Conservation (phyloP, 2,797 vertebrate species). For the Ambastaia sidthimunki region DNA sequence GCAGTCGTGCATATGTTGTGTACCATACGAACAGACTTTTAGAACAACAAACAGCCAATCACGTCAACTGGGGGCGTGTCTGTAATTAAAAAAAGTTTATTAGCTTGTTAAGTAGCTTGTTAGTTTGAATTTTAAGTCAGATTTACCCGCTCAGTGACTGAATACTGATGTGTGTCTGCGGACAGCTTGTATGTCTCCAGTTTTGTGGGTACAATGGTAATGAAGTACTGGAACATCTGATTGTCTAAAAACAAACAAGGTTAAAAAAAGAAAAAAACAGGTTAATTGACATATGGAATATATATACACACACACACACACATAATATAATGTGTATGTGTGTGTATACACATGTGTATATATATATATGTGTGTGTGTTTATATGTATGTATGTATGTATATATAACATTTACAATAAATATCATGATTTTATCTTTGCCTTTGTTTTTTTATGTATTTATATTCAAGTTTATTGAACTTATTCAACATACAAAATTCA, state of each 20-base stretch:
- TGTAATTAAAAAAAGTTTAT: no score
- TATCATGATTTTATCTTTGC: neutral
- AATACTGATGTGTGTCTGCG: conserved; percentile 81
- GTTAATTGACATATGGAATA: neutral
- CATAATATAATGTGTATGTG: no score
- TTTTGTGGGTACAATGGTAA: conserved; percentile 98
- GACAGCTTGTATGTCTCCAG: conserved; percentile 90
- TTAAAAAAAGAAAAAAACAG: neutral
- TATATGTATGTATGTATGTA: no score
- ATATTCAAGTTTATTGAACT: neutral
- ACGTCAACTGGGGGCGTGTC: no score
- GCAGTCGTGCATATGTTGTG: neutral
- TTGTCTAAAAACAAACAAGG: conserved; percentile 78
- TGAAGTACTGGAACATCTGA: conserved; percentile 99
- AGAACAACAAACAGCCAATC: neutral
- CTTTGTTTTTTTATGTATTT: neutral
- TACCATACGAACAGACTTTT: neutral
- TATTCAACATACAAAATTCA: no score
- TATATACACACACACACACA: no score
- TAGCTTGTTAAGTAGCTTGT: no score
- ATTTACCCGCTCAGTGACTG: conserved; percentile 78
- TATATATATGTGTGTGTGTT: no score
- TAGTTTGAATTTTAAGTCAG: neutral
- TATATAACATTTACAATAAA: no score
- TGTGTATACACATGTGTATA: no score